phyloP scores from a whole-genome alignment of 1,140 invertebrate genomes.

The Apis florea region DNA sequence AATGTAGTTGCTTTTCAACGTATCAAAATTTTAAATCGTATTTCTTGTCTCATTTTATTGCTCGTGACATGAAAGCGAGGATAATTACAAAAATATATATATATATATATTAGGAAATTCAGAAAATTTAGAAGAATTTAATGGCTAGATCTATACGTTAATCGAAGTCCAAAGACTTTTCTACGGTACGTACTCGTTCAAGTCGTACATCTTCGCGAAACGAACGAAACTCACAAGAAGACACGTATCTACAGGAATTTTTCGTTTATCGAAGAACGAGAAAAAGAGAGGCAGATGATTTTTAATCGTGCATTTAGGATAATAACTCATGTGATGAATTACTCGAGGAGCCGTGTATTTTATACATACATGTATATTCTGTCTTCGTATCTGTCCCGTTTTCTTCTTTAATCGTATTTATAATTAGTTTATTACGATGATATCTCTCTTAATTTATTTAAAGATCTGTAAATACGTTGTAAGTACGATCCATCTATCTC shows the following conservation, averaged over 20 bases:
- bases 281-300: constrained; percentile 12
- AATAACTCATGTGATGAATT: constrained; percentile 49
- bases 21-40: neutral
- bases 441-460: constrained; percentile 59
- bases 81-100: neutral
- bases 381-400: constrained; percentile 10
- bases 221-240: neutral
- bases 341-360: constrained; percentile 36
- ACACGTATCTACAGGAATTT: constrained; percentile 24
- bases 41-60: neutral
- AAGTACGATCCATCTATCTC: constrained; percentile 30
- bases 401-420: constrained; percentile 51
- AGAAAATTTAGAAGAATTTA: neutral
- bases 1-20: neutral
- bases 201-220: neutral
- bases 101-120: neutral
- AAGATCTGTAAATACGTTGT: constrained; percentile 41
- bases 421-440: constrained; percentile 37
- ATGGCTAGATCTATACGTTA: constrained; percentile 48
- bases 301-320: constrained; percentile 37
- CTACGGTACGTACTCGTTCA: constrained; percentile 17
- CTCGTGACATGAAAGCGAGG: neutral
- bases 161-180: constrained; percentile 50
- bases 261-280: constrained; percentile 5
- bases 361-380: neutral